Percentiles rank a stretch among this genome's conserved stretches.
Conservation (phyloP, 2,888 invertebrate genomes). For the Rhingia rostrata region DNA sequence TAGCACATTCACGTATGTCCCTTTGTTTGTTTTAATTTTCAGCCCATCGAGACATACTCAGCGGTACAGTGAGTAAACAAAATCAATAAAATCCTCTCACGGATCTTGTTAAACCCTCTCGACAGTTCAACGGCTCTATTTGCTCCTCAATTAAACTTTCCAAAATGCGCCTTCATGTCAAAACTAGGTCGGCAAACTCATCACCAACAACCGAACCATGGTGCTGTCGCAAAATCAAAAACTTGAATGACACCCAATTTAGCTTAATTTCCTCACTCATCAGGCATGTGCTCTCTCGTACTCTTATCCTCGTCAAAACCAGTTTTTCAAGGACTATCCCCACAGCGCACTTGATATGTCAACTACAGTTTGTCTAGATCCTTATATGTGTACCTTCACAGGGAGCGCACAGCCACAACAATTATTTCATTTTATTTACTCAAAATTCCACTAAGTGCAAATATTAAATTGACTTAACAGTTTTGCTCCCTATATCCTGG, state of each 20-base stretch:
- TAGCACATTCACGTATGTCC: too few relatives aligned
- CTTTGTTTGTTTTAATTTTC: too few relatives aligned
- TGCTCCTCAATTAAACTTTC: constrained; percentile 36
- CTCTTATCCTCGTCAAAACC: constrained; percentile 45
- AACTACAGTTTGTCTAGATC: constrained; percentile 58
- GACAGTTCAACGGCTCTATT: constrained; percentile 50
- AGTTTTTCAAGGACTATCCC: constrained; percentile 53
- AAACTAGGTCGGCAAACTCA: constrained; percentile 33
- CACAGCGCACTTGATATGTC: constrained; percentile 57
- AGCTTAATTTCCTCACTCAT: constrained; percentile 42
- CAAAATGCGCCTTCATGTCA: constrained; percentile 13
- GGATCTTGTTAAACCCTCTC: neutral
- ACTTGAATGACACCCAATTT: constrained; percentile 55
- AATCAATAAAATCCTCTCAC: neutral
- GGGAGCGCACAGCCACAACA: constrained; percentile 52
- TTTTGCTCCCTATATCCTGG: constrained; percentile 17
- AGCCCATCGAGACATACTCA: too few relatives aligned
- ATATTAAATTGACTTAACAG: constrained; percentile 71
- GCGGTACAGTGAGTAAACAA: neutral
- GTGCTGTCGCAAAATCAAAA: constrained; percentile 24
- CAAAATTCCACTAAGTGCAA: constrained; percentile 72
- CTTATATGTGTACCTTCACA: constrained; percentile 27
- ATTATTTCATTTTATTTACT: constrained; percentile 72
- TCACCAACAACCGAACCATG: neutral
- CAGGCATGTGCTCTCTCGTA: neutral